Evolutionary conservation across 2,797 vertebrate species (phyloP).

Genomic region (Ara ararauna): DNA sequence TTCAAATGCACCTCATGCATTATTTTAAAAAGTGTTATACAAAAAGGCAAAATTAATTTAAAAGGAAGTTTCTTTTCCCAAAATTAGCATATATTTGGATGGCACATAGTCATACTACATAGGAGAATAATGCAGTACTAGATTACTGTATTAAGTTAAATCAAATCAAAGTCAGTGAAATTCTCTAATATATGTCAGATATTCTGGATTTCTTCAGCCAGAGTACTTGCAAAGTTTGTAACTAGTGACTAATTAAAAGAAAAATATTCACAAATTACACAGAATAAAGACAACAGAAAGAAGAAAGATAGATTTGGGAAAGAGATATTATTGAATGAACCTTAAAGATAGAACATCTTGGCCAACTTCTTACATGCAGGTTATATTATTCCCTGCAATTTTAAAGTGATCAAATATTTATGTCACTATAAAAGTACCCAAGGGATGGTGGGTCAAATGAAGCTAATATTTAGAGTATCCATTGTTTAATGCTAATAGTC

Average conservation of each 20-base stretch:
- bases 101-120: not conserved
- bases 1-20: not conserved
- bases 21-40: not conserved
- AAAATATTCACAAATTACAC: not conserved
- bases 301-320: not conserved
- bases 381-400: not conserved
- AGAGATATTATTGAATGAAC: not conserved
- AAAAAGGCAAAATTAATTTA: not conserved
- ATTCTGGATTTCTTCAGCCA: conserved; percentile 32
- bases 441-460: not conserved
- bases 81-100: not conserved
- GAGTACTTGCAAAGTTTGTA: conserved; percentile 30
- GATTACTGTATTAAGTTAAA: conserved; percentile 56
- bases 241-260: conserved; percentile 19
- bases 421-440: not conserved
- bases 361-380: not conserved
- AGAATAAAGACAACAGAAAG: not conserved
- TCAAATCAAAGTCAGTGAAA: conserved; percentile 50
- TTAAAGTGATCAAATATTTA: not conserved
- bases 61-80: not conserved
- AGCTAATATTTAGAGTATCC: not conserved
- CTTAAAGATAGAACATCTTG: not conserved
- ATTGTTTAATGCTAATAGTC: not conserved
- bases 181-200: conserved; percentile 48
- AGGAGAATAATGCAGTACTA: not conserved